phyloP scores from a whole-genome alignment of 2,888 invertebrate genomes.

The Lasioglossum vierecki region DNA sequence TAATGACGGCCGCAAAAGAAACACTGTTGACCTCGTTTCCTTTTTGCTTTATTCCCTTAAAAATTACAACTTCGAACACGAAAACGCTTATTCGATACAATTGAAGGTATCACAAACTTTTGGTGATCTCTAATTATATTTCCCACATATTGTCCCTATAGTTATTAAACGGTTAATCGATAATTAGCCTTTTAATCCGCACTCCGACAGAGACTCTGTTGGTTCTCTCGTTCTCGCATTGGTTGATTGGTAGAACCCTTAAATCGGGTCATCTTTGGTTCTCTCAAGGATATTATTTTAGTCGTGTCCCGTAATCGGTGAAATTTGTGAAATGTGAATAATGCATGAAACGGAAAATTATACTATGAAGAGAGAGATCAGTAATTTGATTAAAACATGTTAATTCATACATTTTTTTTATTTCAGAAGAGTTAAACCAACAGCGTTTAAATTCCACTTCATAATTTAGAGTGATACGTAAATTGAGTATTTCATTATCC shows the following conservation, averaged over 20 bases:
- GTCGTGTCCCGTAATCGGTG: not conserved
- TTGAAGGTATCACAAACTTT: conserved; percentile 58
- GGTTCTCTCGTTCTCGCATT: not conserved
- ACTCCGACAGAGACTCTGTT: not conserved
- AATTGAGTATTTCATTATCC: too few species aligned
- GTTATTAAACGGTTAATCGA: conserved; percentile 39
- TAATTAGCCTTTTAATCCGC: conserved; percentile 14
- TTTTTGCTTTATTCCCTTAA: conserved; percentile 12
- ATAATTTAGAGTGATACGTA: not conserved
- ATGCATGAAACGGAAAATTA: not conserved
- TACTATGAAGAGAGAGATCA: not conserved
- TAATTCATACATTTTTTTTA: not conserved
- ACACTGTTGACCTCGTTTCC: not conserved
- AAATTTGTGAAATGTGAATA: not conserved
- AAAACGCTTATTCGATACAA: conserved; percentile 39
- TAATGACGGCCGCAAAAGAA: conserved; percentile 8
- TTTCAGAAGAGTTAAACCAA: not conserved
- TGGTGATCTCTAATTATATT: conserved; percentile 46
- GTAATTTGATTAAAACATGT: not conserved
- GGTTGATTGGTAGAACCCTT: not conserved
- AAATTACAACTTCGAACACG: conserved; percentile 32
- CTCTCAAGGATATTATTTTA: not conserved
- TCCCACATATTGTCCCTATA: conserved; percentile 55
- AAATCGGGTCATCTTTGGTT: not conserved
- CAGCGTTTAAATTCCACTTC: not conserved